These are phyloP conservation scores for Sitophilus oryzae DNA, from an alignment of 1,140 invertebrate species.

Conservation along the genomic window DNA sequence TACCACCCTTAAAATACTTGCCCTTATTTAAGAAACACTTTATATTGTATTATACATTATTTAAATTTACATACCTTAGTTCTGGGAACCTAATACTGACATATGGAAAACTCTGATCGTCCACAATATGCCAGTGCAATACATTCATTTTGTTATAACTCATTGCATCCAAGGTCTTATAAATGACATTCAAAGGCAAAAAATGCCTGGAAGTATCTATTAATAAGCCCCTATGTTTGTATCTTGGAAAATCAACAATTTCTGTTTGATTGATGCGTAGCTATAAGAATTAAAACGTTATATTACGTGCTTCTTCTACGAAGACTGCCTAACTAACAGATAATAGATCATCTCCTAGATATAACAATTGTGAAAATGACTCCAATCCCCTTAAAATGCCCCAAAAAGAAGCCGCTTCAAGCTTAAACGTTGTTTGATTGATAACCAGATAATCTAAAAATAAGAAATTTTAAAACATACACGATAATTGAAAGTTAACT, in stretches of 20 bases:
- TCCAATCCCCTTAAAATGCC: conserved; percentile 72
- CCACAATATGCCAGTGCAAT: conserved; percentile 92
- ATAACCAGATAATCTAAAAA: conserved; percentile 43
- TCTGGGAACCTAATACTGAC: conserved; percentile 68
- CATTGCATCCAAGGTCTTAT: conserved; percentile 72
- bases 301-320: no score
- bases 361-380: conserved; percentile 68
- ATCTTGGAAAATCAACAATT: conserved; percentile 67
- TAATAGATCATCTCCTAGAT: conserved; percentile 44
- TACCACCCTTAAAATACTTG: no score
- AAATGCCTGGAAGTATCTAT: conserved; percentile 82
- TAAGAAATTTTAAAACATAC: conserved; percentile 19
- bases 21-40: no score
- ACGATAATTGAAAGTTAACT: conserved; percentile 38
- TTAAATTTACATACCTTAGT: conserved; percentile 55
- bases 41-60: no score
- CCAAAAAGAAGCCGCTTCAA: conserved; percentile 57
- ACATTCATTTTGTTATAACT: conserved; percentile 87
- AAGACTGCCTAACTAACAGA: conserved; percentile 44
- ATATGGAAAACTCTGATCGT: conserved; percentile 89
- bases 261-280: conserved; percentile 48
- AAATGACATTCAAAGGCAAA: conserved; percentile 58
- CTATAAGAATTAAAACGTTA: conserved; percentile 37
- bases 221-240: conserved; percentile 69
- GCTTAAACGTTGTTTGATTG: conserved; percentile 27